phyloP scores from a whole-genome alignment of 1,140 invertebrate genomes.

The Pseudomyrmex flavicornis region DNA sequence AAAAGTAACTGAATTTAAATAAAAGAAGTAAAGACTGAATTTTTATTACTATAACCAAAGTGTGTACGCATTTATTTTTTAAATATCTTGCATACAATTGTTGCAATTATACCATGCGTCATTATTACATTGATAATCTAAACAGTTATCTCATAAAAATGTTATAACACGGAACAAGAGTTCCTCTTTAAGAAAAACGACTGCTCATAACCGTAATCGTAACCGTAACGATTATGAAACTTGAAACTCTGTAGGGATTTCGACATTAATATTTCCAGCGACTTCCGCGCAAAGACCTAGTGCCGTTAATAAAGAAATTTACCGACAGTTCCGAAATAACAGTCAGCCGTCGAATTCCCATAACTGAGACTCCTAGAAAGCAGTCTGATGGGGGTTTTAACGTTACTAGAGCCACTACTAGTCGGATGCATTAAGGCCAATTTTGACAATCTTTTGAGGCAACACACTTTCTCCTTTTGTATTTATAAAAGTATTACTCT shows the following conservation, averaged over 20 bases:
- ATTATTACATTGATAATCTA: slow-evolving; percentile 18
- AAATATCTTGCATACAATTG: slow-evolving; percentile 11
- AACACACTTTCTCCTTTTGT: not conserved
- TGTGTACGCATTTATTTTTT: too few relatives aligned
- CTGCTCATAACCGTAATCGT: slow-evolving; percentile 71
- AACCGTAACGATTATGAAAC: slow-evolving; percentile 65
- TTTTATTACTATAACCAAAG: too few relatives aligned
- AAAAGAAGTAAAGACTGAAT: too few relatives aligned
- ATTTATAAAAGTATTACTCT: slow-evolving; percentile 52
- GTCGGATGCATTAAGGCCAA: slow-evolving; percentile 33
- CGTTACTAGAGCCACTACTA: slow-evolving; percentile 1
- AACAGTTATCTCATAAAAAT: slow-evolving; percentile 51
- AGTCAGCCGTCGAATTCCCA: slow-evolving; percentile 49
- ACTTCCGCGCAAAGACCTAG: slow-evolving; percentile 31
- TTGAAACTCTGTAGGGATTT: slow-evolving; percentile 55
- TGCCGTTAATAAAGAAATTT: slow-evolving; percentile 71
- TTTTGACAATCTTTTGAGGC: slow-evolving; percentile 29
- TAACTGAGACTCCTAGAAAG: not conserved
- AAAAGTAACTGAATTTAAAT: too few relatives aligned
- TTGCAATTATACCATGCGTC: not conserved
- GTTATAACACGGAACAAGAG: slow-evolving; percentile 50
- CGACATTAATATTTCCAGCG: slow-evolving; percentile 69
- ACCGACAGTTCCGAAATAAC: slow-evolving; percentile 59
- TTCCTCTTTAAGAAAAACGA: slow-evolving; percentile 66
- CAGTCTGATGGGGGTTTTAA: slow-evolving; percentile 21